Evolutionary conservation across 2,113 vertebrate species (phyloP).

Genomic region (Equus quagga): DNA sequence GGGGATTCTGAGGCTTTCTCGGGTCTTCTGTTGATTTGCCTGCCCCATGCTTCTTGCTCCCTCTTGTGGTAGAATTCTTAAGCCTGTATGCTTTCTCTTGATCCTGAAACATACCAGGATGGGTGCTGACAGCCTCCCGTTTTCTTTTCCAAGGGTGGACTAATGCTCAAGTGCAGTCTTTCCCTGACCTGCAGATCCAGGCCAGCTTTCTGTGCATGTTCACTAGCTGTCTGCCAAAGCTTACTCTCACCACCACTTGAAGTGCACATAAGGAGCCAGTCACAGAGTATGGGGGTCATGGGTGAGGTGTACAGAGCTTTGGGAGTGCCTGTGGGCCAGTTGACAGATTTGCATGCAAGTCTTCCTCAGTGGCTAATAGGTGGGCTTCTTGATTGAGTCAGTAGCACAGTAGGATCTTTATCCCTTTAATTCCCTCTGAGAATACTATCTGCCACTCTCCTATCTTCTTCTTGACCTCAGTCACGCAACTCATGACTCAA

Average conservation of each 20-base stretch:
- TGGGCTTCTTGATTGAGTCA: neutral
- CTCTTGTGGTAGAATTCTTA: conserved; percentile 9
- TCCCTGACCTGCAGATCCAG: neutral
- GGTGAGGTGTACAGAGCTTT: neutral
- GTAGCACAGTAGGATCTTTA: neutral
- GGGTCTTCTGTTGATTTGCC: no score
- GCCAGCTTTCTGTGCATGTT: neutral
- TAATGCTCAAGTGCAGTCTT: neutral
- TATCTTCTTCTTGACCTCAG: neutral
- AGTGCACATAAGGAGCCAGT: neutral
- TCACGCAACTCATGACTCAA: neutral
- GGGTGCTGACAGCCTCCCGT: neutral
- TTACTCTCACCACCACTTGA: neutral
- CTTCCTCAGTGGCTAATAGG: neutral
- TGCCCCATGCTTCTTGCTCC: neutral
- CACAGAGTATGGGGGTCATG: neutral
- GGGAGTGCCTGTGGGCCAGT: no score
- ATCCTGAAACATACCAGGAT: neutral
- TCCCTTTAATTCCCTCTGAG: neutral
- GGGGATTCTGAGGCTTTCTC: neutral
- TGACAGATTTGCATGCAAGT: neutral
- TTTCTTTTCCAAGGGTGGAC: neutral
- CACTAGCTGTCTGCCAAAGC: neutral
- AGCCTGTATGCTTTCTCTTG: neutral
- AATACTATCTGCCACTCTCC: neutral